Conservation (phyloP, 2,113 vertebrate genomes). For the Macquaria ambigua region DNA sequence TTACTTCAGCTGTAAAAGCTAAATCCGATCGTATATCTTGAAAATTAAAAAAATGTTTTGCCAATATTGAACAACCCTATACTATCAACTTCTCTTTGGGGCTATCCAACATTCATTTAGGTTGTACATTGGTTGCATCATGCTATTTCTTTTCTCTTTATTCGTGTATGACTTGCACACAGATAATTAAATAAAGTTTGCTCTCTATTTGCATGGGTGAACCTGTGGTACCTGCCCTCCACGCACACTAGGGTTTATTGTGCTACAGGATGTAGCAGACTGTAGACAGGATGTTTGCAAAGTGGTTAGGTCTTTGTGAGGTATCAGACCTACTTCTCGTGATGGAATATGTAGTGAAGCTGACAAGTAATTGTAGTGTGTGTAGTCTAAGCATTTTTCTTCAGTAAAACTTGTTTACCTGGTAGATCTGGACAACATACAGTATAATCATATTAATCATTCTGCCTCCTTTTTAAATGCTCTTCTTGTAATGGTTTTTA, state of each 20-base stretch:
- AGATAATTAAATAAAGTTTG: background rate
- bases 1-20: background rate
- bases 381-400: background rate
- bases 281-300: constrained; percentile 69
- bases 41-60: background rate
- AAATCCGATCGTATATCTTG: background rate
- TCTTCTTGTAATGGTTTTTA: background rate
- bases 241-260: background rate
- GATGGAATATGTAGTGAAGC: background rate
- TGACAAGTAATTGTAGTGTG: background rate
- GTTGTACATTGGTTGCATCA: background rate
- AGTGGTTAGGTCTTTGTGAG: constrained; percentile 28
- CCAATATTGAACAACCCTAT: background rate
- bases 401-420: background rate
- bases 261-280: constrained; percentile 58
- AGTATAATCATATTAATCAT: background rate
- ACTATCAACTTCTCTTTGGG: background rate
- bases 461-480: background rate
- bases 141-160: background rate
- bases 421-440: background rate
- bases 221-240: background rate
- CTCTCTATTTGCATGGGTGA: constrained; percentile 4
- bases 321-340: constrained; percentile 26
- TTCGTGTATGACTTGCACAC: background rate
- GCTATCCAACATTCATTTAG: background rate